Conservation (phyloP, 2,888 invertebrate species). For the Spodoptera littoralis region DNA sequence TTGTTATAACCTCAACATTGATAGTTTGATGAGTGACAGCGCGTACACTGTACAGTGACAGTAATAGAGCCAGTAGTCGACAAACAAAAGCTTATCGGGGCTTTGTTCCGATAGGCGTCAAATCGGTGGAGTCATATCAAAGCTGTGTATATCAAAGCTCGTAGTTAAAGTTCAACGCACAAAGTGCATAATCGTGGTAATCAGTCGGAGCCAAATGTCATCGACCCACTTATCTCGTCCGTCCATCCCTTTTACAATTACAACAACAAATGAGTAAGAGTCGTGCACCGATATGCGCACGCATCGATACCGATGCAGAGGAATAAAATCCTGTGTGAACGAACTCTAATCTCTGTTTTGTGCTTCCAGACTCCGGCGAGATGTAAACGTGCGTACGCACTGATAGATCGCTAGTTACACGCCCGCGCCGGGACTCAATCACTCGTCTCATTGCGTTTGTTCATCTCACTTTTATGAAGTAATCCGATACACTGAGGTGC, state of each 20-base stretch:
- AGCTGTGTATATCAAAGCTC: constrained; percentile 78
- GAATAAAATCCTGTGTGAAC: constrained; percentile 89
- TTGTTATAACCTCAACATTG: constrained; percentile 5
- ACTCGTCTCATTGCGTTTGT: constrained; percentile 41
- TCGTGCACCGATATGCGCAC: constrained; percentile 82
- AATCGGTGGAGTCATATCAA: constrained; percentile 69
- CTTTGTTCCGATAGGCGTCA: constrained; percentile 54
- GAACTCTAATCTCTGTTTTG: constrained; percentile 88
- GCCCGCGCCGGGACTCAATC: constrained; percentile 43
- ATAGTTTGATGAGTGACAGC: constrained; percentile 5
- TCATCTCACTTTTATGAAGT: constrained; percentile 43
- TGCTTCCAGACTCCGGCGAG: constrained; percentile 80
- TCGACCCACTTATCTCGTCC: constrained; percentile 89
- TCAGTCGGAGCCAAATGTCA: constrained; percentile 88
- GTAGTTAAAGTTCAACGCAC: constrained; percentile 87
- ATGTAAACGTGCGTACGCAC: constrained; percentile 77
- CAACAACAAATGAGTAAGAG: constrained; percentile 89
- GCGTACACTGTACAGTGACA: no score
- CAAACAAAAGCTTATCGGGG: constrained; percentile 55
- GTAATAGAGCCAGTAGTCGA: constrained; percentile 22
- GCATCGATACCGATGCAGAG: constrained; percentile 85
- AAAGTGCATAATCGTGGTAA: constrained; percentile 88
- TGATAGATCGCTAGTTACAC: constrained; percentile 67
- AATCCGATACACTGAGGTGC: constrained; percentile 30
- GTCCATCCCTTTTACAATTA: constrained; percentile 89